A percentile compares a stretch with the other conserved stretches of the same genome.
These are phyloP conservation scores for Drosophila kurseongensis DNA, from an alignment of 1,140 invertebrate species.

Conservation along the genomic window DNA sequence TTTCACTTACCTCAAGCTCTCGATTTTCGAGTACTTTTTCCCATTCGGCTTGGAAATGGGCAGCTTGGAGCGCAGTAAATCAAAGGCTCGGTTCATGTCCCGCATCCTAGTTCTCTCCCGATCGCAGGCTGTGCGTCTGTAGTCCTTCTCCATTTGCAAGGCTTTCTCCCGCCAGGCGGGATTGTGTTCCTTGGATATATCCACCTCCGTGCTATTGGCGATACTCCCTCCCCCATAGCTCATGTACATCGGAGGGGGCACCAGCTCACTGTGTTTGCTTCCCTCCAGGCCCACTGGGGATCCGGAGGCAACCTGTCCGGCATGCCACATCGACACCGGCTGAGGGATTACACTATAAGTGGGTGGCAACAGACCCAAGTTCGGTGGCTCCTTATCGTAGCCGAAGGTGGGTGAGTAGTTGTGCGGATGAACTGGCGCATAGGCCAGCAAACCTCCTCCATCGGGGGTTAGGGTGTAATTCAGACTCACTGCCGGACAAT, in stretches of 20 bases:
- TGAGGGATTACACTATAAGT: slow-evolving; percentile 69
- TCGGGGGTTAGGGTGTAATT: slow-evolving; percentile 60
- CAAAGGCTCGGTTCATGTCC: slow-evolving; percentile 95
- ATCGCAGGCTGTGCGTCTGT: slow-evolving; percentile 90
- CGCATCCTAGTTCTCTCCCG: slow-evolving; percentile 93
- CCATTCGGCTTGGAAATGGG: slow-evolving; percentile 92
- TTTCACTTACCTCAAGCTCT: slow-evolving; percentile 89
- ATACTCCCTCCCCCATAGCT: slow-evolving; percentile 45
- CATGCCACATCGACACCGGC: slow-evolving; percentile 72
- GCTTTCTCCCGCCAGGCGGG: slow-evolving; percentile 86
- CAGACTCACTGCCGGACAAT: slow-evolving; percentile 24
- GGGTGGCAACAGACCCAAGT: slow-evolving; percentile 39
- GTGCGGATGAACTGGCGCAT: slow-evolving; percentile 29
- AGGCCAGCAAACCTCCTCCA: slow-evolving; percentile 51
- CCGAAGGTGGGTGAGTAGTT: slow-evolving; percentile 50
- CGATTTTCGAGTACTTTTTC: slow-evolving; percentile 95
- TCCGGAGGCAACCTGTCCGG: slow-evolving; percentile 2
- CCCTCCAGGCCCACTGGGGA: slow-evolving; percentile 19
- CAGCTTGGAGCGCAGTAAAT: slow-evolving; percentile 90
- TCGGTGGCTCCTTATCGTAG: slow-evolving; percentile 54
- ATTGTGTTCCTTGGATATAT: slow-evolving; percentile 84
- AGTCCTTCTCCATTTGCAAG: slow-evolving; percentile 86
- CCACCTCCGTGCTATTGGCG: slow-evolving; percentile 70
- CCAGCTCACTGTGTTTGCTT: slow-evolving; percentile 60
- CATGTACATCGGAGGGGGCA: slow-evolving; percentile 77